A percentile compares a stretch with the other conserved stretches of the same genome.
Evolutionary conservation across 1,140 invertebrate species (phyloP).

Genomic region (Antheraea pernyi): DNA sequence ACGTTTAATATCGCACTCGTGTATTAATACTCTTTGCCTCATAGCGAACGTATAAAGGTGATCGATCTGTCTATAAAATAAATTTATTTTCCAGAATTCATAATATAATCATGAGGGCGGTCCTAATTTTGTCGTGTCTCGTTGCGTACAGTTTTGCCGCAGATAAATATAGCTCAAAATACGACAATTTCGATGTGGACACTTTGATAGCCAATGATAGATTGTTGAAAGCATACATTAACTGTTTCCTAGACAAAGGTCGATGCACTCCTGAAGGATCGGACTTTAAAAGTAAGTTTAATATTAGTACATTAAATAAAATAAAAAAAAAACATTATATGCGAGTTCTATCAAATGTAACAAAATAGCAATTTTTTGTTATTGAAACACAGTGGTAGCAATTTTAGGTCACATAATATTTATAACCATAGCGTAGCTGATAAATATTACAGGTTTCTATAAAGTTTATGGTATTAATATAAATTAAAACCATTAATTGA

Average conservation of each 20-base stretch:
- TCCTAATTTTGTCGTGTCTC: constrained; percentile 53
- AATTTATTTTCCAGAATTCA: constrained; percentile 33
- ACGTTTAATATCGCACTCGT: constrained; percentile 42
- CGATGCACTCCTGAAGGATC: constrained; percentile 85
- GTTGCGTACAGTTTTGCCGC: constrained; percentile 50
- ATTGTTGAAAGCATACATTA: constrained; percentile 84
- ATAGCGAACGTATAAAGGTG: constrained; percentile 15
- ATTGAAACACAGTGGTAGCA: too few species aligned
- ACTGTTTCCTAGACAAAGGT: constrained; percentile 85
- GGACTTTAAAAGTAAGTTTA: constrained; percentile 85
- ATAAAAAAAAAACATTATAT: too few species aligned
- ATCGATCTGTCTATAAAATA: constrained; percentile 21
- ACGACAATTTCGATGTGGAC: constrained; percentile 85
- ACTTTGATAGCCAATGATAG: constrained; percentile 83
- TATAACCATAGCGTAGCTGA: too few species aligned
- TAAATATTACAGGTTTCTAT: too few species aligned
- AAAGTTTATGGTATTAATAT: too few species aligned
- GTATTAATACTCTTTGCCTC: constrained; percentile 26
- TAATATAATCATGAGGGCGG: constrained; percentile 49
- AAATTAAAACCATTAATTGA: too few species aligned
- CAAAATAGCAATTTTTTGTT: too few species aligned
- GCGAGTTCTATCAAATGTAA: too few species aligned
- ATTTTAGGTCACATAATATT: too few species aligned
- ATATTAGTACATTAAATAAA: too few species aligned
- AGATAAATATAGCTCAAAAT: constrained; percentile 67